A percentile compares a stretch with the other conserved stretches of the same genome.
These are phyloP conservation scores for Notarius quadriscutis DNA, from an alignment of 2,113 vertebrate species.

Conservation along the genomic window DNA sequence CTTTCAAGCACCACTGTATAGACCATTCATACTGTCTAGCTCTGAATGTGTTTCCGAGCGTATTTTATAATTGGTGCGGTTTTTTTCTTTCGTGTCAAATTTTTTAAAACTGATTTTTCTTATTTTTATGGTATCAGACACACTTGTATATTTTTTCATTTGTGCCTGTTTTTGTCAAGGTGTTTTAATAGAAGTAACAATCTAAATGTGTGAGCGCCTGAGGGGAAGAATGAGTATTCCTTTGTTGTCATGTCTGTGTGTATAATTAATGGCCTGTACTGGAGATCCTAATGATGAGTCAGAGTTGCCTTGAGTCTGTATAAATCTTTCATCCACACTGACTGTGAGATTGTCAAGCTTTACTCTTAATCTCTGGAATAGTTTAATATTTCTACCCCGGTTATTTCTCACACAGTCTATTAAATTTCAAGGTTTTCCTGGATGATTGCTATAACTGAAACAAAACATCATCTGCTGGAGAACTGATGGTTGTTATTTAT, in stretches of 20 bases:
- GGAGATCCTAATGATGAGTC: constrained; percentile 12
- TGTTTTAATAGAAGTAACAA: neutral
- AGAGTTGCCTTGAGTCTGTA: constrained; percentile 39
- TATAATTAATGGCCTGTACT: constrained; percentile 37
- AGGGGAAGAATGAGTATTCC: neutral
- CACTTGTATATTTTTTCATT: neutral
- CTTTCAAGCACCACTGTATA: neutral
- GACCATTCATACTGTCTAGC: neutral
- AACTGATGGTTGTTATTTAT: neutral
- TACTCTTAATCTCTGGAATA: constrained; percentile 1
- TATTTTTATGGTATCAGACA: neutral
- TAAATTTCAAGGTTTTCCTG: neutral
- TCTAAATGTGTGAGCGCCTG: neutral
- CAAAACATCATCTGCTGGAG: neutral
- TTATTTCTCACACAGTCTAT: neutral
- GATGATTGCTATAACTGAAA: neutral
- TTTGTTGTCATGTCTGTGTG: constrained; percentile 28
- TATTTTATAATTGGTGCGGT: neutral
- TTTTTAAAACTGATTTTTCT: neutral
- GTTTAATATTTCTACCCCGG: neutral
- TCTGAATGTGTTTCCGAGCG: neutral
- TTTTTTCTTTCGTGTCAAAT: neutral
- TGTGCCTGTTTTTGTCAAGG: neutral
- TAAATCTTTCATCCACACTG: constrained; percentile 49
- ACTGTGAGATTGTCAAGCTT: constrained; percentile 31